Evolutionary conservation across 2,113 vertebrate species (phyloP).

Genomic region (Sander vitreus): DNA sequence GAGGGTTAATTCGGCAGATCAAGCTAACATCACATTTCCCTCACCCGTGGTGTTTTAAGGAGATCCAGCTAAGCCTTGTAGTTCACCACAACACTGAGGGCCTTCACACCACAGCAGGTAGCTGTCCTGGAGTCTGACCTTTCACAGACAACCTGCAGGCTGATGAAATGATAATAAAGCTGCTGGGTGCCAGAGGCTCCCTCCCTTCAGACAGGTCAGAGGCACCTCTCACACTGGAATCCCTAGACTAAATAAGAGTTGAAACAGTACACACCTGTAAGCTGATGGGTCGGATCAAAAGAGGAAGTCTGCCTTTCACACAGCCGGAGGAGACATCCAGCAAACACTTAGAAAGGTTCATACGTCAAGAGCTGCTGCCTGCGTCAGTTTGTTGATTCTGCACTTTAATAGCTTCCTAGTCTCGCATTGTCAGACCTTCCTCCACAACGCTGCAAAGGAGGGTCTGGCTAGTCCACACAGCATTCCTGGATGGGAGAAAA

Average conservation of each 20-base stretch:
- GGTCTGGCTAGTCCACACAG: no score
- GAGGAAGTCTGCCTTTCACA: conserved; percentile 24
- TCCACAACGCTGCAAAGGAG: no score
- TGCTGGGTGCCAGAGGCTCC: conserved; percentile 20
- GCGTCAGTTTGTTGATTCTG: background rate
- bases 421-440: no score
- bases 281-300: background rate
- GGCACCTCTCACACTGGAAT: conserved; percentile 38
- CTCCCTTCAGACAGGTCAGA: background rate
- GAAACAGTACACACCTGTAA: conserved; percentile 44
- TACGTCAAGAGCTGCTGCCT: background rate
- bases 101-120: conserved; percentile 13
- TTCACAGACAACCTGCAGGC: conserved; percentile 30
- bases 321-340: conserved; percentile 5
- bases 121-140: conserved; percentile 40
- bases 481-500: no score
- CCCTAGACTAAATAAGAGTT: conserved; percentile 50
- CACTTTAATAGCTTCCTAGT: background rate
- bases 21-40: conserved; percentile 11
- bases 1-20: conserved; percentile 24
- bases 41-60: conserved; percentile 6
- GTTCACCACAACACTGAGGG: conserved; percentile 14
- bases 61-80: conserved; percentile 27
- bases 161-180: conserved; percentile 59
- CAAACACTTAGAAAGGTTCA: background rate